Conservation (phyloP, 2,888 invertebrate genomes). For the Aleiodes leptofemur region DNA sequence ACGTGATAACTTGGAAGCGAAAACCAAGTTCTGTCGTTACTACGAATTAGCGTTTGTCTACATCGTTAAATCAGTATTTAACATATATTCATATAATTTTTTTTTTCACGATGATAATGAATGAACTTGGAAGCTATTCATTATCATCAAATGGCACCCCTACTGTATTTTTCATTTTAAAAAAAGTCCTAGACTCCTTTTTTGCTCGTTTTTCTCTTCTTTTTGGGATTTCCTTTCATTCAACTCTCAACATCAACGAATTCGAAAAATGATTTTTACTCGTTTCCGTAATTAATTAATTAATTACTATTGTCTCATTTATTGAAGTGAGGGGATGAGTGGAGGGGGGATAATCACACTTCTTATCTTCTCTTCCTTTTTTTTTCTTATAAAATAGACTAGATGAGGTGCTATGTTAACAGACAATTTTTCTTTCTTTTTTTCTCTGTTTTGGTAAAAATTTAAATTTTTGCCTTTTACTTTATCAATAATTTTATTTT, state of each 20-base stretch:
- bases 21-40: slow-evolving; percentile 23
- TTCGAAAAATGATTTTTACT: slow-evolving; percentile 21
- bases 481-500: too few relatives aligned
- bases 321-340: slow-evolving; percentile 3
- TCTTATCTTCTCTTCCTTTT: neutral
- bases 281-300: slow-evolving; percentile 29
- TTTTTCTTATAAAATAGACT: slow-evolving; percentile 37
- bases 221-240: slow-evolving; percentile 14
- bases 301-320: slow-evolving; percentile 35
- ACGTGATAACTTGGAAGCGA: slow-evolving; percentile 29
- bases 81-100: slow-evolving; percentile 27
- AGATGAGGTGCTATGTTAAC: slow-evolving; percentile 32
- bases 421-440: neutral
- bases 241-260: slow-evolving; percentile 36
- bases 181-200: neutral
- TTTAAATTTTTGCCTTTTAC: slow-evolving; percentile 6
- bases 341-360: neutral
- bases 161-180: neutral
- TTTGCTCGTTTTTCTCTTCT: neutral
- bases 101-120: slow-evolving; percentile 18
- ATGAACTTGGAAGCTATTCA: slow-evolving; percentile 12
- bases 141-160: slow-evolving; percentile 43
- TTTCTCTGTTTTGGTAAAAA: slow-evolving; percentile 15
- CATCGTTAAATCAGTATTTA: slow-evolving; percentile 26
- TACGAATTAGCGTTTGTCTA: slow-evolving; percentile 8